phyloP scores from a whole-genome alignment of 2,797 vertebrate genomes.

The Threskiornis aethiopicus region DNA sequence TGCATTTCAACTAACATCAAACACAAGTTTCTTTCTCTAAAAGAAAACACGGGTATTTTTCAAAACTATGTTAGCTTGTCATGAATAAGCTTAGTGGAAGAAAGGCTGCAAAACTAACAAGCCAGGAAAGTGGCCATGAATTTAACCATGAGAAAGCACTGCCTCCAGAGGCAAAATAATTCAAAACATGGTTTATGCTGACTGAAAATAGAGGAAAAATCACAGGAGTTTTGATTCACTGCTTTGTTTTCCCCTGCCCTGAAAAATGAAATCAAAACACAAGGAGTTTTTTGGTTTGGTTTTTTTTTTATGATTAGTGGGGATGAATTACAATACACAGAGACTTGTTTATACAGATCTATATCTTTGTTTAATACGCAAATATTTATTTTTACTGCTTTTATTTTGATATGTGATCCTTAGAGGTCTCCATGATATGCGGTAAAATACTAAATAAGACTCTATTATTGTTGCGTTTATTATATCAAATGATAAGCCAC shows the following conservation, averaged over 20 bases:
- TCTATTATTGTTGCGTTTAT: not conserved
- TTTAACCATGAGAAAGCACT: not conserved
- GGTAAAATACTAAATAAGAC: not conserved
- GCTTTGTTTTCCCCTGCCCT: not conserved
- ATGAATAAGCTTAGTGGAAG: not conserved
- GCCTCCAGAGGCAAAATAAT: not conserved
- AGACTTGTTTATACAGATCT: not conserved
- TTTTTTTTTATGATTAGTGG: not conserved
- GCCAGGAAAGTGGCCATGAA: not conserved
- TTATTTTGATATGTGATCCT: conserved; percentile 18
- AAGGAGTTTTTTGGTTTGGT: not conserved
- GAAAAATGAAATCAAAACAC: conserved; percentile 8
- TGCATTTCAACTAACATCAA: not conserved
- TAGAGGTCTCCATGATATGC: not conserved
- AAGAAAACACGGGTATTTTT: not conserved
- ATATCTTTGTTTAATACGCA: conserved; percentile 1
- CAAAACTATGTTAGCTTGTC: not conserved
- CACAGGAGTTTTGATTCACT: not conserved
- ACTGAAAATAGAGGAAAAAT: not conserved
- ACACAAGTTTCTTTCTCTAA: not conserved
- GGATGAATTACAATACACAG: not conserved
- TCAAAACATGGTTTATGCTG: not conserved
- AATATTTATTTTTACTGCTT: conserved; percentile 21
- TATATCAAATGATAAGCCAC: not conserved
- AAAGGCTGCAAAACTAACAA: not conserved